phyloP scores from a whole-genome alignment of 2,797 vertebrate species.

The Ctenopoma kingsleyae region DNA sequence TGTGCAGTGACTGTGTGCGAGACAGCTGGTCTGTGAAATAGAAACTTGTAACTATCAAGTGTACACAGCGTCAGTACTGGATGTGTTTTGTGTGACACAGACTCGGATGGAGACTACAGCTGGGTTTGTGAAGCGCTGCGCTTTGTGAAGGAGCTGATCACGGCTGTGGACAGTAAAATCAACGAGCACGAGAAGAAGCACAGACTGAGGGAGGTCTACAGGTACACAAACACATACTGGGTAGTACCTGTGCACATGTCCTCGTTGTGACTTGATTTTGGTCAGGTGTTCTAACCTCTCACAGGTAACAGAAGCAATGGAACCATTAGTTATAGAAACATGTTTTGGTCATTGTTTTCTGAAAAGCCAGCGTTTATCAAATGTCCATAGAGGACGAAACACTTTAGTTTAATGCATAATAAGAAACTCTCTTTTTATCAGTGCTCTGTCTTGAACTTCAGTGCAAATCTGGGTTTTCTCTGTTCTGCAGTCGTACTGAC shows the following conservation, averaged over 20 bases:
- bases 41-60: no score
- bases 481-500: conserved; percentile 84
- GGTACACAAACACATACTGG: conserved; percentile 19
- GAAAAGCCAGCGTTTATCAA: no score
- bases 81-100: conserved; percentile 64
- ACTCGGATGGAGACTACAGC: conserved; percentile 87
- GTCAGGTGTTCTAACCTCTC: no score
- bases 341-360: no score
- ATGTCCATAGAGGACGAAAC: no score
- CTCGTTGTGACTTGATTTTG: no score
- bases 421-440: no score
- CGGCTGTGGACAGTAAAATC: conserved; percentile 90
- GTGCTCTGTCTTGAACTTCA: neutral
- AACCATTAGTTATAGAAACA: no score
- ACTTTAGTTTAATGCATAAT: no score
- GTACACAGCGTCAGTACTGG: neutral
- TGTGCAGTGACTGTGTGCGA: no score
- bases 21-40: no score
- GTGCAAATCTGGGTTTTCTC: conserved; percentile 1
- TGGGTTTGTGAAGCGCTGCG: conserved; percentile 86
- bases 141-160: conserved; percentile 90
- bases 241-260: neutral
- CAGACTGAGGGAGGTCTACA: conserved; percentile 90
- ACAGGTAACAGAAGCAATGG: no score
- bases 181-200: conserved; percentile 92